phyloP scores from a whole-genome alignment of 2,888 invertebrate species.

The Itoplectis maculator region DNA sequence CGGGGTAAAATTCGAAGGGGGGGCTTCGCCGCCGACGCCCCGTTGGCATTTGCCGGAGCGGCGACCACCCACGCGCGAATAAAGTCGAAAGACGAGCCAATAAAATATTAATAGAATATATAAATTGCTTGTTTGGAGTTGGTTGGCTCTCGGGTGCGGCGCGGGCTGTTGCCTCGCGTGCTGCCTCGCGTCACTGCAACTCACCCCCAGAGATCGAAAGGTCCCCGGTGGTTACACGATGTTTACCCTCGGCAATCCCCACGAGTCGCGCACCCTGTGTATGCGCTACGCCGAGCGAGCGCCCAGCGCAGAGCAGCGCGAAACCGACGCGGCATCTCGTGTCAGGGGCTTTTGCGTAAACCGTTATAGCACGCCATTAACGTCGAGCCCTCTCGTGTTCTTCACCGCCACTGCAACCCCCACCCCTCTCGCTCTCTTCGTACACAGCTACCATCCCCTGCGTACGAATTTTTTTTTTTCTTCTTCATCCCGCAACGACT shows the following conservation, averaged over 20 bases:
- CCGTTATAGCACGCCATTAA: constrained; percentile 72
- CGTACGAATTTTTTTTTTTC: constrained; percentile 3
- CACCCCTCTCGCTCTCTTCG: background rate
- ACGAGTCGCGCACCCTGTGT: constrained; percentile 69
- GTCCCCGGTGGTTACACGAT: constrained; percentile 82
- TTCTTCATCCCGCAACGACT: constrained; percentile 14
- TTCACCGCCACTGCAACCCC: constrained; percentile 17
- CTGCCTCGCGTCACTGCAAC: constrained; percentile 38
- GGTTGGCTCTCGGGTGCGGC: too few species aligned
- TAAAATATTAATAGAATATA: constrained; percentile 83
- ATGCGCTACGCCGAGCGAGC: constrained; percentile 15
- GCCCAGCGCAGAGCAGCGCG: constrained; percentile 6
- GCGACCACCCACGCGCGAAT: constrained; percentile 75
- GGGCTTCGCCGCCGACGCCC: constrained; percentile 12
- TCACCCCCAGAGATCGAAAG: constrained; percentile 67
- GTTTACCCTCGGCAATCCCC: constrained; percentile 81
- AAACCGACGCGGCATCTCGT: constrained; percentile 54
- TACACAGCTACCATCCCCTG: background rate
- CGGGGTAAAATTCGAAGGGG: constrained; percentile 37
- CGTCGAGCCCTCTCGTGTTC: constrained; percentile 64
- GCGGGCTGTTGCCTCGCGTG: constrained; percentile 25
- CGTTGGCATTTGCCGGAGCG: constrained; percentile 48
- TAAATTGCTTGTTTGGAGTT: too few species aligned
- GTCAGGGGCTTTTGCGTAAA: constrained; percentile 61
- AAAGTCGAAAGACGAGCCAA: constrained; percentile 83